Evolutionary conservation across 2,113 vertebrate genomes (phyloP).

Genomic region (Oenanthe oenanthe): DNA sequence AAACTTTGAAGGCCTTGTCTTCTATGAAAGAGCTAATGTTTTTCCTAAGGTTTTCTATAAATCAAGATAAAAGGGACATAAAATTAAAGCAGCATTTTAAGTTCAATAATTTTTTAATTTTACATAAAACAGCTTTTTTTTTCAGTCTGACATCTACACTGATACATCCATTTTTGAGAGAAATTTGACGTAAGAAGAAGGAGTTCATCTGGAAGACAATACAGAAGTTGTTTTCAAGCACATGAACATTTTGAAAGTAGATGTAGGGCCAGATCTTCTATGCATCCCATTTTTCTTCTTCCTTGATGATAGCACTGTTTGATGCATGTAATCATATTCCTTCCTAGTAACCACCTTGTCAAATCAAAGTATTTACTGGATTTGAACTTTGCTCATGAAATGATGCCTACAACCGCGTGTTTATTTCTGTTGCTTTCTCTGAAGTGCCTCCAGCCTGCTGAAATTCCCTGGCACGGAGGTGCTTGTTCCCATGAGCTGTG

Average conservation of each 20-base stretch:
- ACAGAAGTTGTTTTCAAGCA: neutral
- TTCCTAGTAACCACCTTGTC: neutral
- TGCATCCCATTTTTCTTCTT: neutral
- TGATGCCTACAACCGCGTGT: neutral
- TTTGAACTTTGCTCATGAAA: neutral
- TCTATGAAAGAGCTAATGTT: neutral
- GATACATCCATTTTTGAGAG: neutral
- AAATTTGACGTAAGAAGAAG: neutral
- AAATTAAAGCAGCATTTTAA: neutral
- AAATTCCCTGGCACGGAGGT: neutral
- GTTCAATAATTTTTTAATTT: neutral
- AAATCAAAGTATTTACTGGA: conserved; percentile 2
- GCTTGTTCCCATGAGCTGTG: neutral
- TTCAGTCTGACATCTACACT: neutral
- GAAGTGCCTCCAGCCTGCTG: neutral
- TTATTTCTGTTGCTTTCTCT: neutral
- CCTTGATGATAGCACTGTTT: neutral
- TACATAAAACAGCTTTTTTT: neutral
- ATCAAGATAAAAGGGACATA: neutral
- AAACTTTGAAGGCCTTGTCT: neutral
- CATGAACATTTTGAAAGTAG: neutral
- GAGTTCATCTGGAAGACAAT: neutral
- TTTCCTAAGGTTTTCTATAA: neutral
- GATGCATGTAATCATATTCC: neutral
- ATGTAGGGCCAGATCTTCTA: neutral